Percentiles rank a stretch among this genome's conserved stretches.
phyloP scores from a whole-genome alignment of 1,140 invertebrate species.

The Alviniconcha marisindica region DNA sequence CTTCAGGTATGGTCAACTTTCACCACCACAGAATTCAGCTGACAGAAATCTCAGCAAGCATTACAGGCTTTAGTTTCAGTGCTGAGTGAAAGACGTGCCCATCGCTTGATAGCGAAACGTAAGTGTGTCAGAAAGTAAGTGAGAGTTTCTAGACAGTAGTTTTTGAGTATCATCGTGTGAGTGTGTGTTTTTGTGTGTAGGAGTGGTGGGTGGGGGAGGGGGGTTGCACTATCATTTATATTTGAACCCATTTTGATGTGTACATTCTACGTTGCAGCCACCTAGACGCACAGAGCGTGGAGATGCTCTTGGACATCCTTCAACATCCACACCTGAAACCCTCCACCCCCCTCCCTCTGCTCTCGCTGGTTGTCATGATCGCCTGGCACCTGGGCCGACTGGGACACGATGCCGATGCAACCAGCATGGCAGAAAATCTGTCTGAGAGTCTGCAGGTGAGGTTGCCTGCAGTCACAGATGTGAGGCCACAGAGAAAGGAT shows the following conservation, averaged over 20 bases:
- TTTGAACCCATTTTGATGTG: too few species aligned
- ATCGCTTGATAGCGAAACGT: too few species aligned
- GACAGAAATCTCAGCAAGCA: too few species aligned
- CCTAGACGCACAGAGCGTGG: not conserved
- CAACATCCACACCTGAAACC: not conserved
- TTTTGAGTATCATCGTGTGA: not conserved
- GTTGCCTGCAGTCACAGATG: not conserved
- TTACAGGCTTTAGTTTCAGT: too few species aligned
- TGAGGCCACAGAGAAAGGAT: too few species aligned
- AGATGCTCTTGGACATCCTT: not conserved
- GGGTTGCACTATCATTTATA: not conserved
- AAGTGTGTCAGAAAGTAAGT: too few species aligned
- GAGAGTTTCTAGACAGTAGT: too few species aligned
- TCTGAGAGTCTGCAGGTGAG: not conserved
- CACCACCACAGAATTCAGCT: too few species aligned
- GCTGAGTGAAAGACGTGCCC: too few species aligned
- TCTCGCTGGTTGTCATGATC: not conserved
- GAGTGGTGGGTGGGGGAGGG: not conserved
- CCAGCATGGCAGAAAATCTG: not conserved
- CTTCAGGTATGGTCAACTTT: too few species aligned
- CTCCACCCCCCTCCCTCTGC: not conserved
- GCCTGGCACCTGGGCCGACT: too few species aligned
- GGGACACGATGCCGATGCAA: too few species aligned
- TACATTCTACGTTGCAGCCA: not conserved
- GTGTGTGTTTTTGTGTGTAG: not conserved